phyloP scores from a whole-genome alignment of 2,797 vertebrate species.

The Phaenicophaeus curvirostris region DNA sequence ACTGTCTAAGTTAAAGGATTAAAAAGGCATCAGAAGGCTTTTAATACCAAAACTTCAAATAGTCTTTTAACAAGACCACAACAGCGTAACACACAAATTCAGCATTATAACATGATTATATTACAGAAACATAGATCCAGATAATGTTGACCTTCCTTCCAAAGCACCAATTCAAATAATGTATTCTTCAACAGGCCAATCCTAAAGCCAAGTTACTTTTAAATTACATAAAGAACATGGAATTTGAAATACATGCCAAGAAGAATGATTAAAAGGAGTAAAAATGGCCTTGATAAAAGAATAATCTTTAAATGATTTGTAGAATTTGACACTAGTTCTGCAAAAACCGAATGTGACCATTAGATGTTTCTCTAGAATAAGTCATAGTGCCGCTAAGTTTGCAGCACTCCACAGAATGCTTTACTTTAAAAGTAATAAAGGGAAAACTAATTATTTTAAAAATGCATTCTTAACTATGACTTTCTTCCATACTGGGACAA shows the following conservation, averaged over 20 bases:
- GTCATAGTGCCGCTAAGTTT: background rate
- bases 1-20: background rate
- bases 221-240: background rate
- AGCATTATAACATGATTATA: background rate
- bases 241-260: background rate
- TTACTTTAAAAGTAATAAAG: background rate
- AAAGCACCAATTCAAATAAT: background rate
- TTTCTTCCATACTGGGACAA: background rate
- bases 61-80: background rate
- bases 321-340: background rate
- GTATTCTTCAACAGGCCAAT: background rate
- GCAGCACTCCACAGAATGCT: fast-evolving
- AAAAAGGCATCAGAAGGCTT: background rate
- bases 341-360: background rate
- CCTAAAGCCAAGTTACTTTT: background rate
- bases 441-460: background rate
- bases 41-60: background rate
- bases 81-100: background rate
- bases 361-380: background rate
- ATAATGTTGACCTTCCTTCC: background rate
- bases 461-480: background rate
- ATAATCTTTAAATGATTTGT: background rate
- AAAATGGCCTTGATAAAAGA: background rate
- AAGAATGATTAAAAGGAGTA: background rate
- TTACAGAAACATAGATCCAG: background rate